Evolutionary conservation across 2,888 invertebrate species (phyloP).

Genomic region (Altica lythri): DNA sequence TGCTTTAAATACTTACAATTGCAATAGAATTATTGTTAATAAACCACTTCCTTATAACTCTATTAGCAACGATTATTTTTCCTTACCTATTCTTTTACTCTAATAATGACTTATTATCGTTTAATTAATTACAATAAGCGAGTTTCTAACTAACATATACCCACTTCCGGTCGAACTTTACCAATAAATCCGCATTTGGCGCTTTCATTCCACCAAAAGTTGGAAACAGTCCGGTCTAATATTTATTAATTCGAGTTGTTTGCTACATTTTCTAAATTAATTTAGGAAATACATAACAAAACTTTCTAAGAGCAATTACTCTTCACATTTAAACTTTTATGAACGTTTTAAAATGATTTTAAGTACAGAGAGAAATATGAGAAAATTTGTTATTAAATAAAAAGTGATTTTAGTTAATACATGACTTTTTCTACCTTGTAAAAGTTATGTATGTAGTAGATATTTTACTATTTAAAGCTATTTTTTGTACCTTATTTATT

Average conservation of each 20-base stretch:
- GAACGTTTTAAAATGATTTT: constrained; percentile 3
- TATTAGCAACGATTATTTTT: no score
- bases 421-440: no score
- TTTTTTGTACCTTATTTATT: no score
- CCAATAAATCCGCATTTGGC: constrained; percentile 26
- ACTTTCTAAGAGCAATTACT: constrained; percentile 12
- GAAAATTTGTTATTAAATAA: no score
- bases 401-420: no score
- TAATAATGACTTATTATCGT: constrained; percentile 13
- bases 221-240: constrained; percentile 3
- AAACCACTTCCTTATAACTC: no score
- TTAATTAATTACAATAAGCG: constrained; percentile 15
- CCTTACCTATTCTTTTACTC: no score
- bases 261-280: constrained; percentile 10
- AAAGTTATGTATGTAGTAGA: no score
- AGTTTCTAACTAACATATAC: constrained; percentile 3
- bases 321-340: constrained; percentile 1
- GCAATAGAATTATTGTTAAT: no score
- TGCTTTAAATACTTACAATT: no score
- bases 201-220: constrained; percentile 16
- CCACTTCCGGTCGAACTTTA: constrained; percentile 20
- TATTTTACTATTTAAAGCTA: no score
- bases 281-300: constrained; percentile 6
- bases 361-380: constrained; percentile 9
- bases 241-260: constrained; percentile 11